phyloP scores from a whole-genome alignment of 2,797 vertebrate genomes.

The Acanthis flammea region DNA sequence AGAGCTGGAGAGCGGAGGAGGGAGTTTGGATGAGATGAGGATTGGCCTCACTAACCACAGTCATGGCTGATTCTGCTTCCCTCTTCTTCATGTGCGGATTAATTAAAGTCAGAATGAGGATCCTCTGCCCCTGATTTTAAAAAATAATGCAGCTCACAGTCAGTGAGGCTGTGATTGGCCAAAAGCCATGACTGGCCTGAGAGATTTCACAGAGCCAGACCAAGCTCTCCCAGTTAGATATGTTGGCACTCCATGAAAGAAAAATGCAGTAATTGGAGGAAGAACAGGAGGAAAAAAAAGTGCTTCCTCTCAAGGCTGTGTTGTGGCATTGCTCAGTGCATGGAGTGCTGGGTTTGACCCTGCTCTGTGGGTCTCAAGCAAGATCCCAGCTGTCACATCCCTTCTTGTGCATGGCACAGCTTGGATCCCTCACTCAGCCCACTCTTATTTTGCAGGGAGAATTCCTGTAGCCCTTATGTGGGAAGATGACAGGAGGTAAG shows the following conservation, averaged over 20 bases:
- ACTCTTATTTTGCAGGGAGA: fast-evolving
- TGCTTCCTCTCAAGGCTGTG: background rate
- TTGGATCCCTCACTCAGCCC: background rate
- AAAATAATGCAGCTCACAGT: fast-evolving
- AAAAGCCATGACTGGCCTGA: background rate
- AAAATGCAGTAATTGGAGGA: background rate
- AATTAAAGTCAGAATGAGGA: background rate
- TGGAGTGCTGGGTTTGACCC: no score
- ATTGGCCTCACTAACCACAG: background rate
- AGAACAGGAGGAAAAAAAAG: background rate
- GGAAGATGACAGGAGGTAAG: background rate
- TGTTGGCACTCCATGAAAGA: background rate
- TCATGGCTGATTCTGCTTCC: background rate
- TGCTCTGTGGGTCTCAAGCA: background rate
- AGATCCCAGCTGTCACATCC: background rate
- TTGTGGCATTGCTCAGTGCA: fast-evolving
- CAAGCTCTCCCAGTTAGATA: background rate
- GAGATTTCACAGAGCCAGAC: background rate
- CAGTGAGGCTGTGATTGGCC: background rate
- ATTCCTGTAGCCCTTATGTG: background rate
- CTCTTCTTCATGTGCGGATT: background rate
- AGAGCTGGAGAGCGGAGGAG: background rate
- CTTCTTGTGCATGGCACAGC: background rate
- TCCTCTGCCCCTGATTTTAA: background rate
- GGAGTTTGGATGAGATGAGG: background rate